Base-by-base conservation (phyloP, 2,797 vertebrate genomes). In the Amazona ochrocephala region DNA sequence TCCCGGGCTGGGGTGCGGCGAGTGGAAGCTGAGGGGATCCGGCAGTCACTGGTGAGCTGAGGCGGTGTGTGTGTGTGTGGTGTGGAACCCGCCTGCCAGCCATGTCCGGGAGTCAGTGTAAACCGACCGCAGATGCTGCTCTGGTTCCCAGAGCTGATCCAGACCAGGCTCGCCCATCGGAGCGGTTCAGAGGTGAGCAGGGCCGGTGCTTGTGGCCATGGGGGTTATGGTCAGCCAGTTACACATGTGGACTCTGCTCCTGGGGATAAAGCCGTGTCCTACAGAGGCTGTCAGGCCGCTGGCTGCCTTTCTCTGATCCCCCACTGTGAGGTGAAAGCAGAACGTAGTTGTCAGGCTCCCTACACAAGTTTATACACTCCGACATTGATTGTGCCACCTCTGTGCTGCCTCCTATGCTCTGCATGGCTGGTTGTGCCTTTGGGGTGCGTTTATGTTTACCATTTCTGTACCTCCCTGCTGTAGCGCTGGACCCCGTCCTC, bases 61-160 rank as follows among this genome's bases (percentile, higher is more conserved):
- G 14, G 9, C 53, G 1, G 7, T 3, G 9, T 2, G 44, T 5
- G 9, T 2, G 44, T 5, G 0, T 22, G 2, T 2, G 7, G 2
- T 9, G 41, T 4, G 22, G 4, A 10, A 13, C 45, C 30, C 80
- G 5, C 62, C n/a, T 10, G n/a, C 32, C 54, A 10, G 54, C 54
- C 45, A 8, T 17, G 7, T 20, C 30, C 45, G 3, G 45, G 2
- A 24, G 32, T 7, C 42, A 1, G 0, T 14, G 9, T 3, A 2
- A 23, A 3, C 10, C 0, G 39, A 8, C 42, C 77, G 42, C 32
- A 39, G 74, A 6, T 4, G 41, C 47, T 27, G 65, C 45, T 53
- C 42, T 29, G 60, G 14, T 22, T 44, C 42, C 34, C 17, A 9
- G 73, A 62, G 66, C 70, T 9, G 26, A 39, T 67, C 26, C 5